Percentiles rank a stretch among this genome's conserved stretches.
These are phyloP conservation scores for Bursaphelenchus mucronatus DNA, from an alignment of 1,140 invertebrate genomes.

Conservation along the genomic window DNA sequence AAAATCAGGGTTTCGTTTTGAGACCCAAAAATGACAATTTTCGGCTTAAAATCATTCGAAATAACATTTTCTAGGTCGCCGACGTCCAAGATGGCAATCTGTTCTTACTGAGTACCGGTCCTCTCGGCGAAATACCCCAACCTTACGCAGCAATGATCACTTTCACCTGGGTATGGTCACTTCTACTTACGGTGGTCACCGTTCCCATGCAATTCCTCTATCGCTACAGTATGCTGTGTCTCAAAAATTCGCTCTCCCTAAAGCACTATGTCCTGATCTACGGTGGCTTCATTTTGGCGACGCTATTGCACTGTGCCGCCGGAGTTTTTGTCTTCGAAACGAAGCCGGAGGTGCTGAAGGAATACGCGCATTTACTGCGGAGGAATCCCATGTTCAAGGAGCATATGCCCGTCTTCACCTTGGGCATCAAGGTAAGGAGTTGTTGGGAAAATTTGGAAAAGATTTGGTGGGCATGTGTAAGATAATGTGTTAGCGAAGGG, in stretches of 20 bases:
- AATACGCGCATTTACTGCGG: background rate
- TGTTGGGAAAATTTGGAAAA: too few species aligned
- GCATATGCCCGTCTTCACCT: conserved; percentile 8
- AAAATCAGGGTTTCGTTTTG: background rate
- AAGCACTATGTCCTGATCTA: background rate
- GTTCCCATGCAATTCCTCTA: conserved; percentile 9
- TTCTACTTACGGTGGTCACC: conserved; percentile 10
- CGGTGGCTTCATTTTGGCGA: background rate
- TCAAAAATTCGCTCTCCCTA: background rate
- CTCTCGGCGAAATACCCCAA: conserved; percentile 10
- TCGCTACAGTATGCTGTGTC: conserved; percentile 10
- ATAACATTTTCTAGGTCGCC: conserved; percentile 10
- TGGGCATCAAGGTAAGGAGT: too few species aligned
- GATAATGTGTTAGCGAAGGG: too few species aligned
- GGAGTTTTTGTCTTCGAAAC: conserved; percentile 16
- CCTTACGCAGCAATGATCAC: background rate
- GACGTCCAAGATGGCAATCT: conserved; percentile 13
- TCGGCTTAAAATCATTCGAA: background rate
- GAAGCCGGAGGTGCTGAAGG: background rate
- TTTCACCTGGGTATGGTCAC: conserved; percentile 12
- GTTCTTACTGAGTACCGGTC: conserved; percentile 2
- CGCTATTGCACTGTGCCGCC: background rate
- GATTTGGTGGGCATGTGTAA: too few species aligned
- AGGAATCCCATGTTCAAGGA: conserved; percentile 3
- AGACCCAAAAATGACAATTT: background rate